Evolutionary conservation across 2,888 invertebrate genomes (phyloP), one percentile per base, ranked within the genome.

Genomic region (Cenopis cana): DNA sequence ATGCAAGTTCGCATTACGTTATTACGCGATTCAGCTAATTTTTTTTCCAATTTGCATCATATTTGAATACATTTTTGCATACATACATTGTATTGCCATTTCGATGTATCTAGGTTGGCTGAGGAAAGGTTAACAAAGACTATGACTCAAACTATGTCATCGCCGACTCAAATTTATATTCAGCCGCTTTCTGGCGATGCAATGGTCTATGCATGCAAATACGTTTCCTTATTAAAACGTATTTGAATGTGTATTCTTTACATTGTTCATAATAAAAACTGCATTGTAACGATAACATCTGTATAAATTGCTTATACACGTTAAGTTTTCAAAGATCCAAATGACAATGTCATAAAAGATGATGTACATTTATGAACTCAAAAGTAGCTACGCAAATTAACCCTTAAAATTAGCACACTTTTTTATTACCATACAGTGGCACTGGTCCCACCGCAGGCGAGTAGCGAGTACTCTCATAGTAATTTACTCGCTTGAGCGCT

Each of bases 131-230:
- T 65, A 70, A 70, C 57, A 70, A 64, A 20, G 59, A 52, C 38
- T 46, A 64, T 64, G 69, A 52, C 69, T 70, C 69, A 65, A 70
- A 70, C 38, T 50, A 64, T 57, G 64, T 59, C 57, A 65, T 59
- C 52, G 65, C 18, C 65, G 41, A 46, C 65, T 65, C 17, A 46
- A 65, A 65, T 54, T 24, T 46, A 65, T 46, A 54, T 54, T 36
- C 54, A 55, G 60, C 54, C 55, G 49, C 68, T 52, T 70, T 64
- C 50, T 65, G 36, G 17, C 46, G 20, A 65, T 52, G 56, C 50
- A 55, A 61, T 52, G 59, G 69, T 65, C 33, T 46, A 59, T 69
- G 56, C 64, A 59, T 64, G 56, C 56, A 64, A 64, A 64, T 69
- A 41, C 50, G 46, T 57, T 57, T 64, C 24, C 50, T 57, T 57